Base-by-base conservation (phyloP, 1,140 invertebrate species). In the Lasaia peninsularis region DNA sequence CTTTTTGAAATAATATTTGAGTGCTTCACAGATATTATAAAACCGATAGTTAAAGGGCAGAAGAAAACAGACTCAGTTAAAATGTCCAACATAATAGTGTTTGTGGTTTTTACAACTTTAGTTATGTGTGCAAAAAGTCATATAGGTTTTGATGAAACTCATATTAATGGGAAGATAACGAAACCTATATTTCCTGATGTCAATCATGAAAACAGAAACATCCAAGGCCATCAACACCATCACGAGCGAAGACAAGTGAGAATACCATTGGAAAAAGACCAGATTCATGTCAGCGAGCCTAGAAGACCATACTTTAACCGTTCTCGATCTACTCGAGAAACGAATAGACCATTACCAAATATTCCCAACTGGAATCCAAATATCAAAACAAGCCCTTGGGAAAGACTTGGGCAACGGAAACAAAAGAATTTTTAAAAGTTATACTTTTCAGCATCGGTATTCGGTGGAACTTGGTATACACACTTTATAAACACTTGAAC, bases 321-420 rank as follows among this genome's bases (percentile, higher is more conserved):
- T 7, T 48, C 44, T n/a, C 20, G 44, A 11, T 48, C 44, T n/a
- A 4, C 20, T 1, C 40, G 40, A 6, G 40, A 48, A 1, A 48
- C 18, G 9, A 14, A 40, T 14, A 11, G 53, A 28, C 24, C 24
- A 6, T 28, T 28, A 28, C 24, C 40, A 8, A 28, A 44, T 0
- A 55, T 55, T 16, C 53, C 53, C n/a, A 55, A 55, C 16, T 55
- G 53, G 53, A 55, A 55, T 18, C 53, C 53, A 0, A 18, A 55
- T 28, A 35, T 55, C 20, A 55, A 55, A 28, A 44, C 37, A 16
- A 12, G 24, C 40, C 53, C 53, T 4, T 55, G 53, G 53, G 34
- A 55, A 28, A 37, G 21, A 10, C 24, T 55, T 14, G 34, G 11
- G 1, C 33, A 11, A 11, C 37, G 35, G 28, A 55, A 32, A 28